Evolutionary conservation across 2,888 invertebrate species (phyloP).

Genomic region (Lysandra bellargus): DNA sequence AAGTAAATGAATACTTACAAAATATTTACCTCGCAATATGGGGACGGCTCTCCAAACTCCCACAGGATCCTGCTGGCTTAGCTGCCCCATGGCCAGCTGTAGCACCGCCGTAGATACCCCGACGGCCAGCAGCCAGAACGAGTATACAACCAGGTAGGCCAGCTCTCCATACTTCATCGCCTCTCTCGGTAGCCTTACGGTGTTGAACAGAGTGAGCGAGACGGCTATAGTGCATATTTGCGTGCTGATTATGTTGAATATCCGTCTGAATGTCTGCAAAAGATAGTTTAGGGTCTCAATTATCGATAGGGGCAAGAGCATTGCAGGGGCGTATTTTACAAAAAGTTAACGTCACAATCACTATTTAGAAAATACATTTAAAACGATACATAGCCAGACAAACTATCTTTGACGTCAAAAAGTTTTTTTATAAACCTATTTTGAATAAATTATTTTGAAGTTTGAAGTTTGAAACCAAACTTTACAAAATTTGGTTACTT

Average conservation of each 20-base stretch:
- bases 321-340: too few species aligned
- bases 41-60: constrained; percentile 85
- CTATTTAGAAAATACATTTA: too few species aligned
- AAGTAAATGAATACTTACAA: not conserved
- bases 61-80: constrained; percentile 84
- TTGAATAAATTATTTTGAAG: too few species aligned
- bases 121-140: constrained; percentile 78
- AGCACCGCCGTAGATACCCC: constrained; percentile 82
- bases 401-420: too few species aligned
- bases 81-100: constrained; percentile 83
- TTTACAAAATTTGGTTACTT: too few species aligned
- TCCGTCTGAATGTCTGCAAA: constrained; percentile 66
- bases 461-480: too few species aligned
- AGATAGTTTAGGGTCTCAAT: too few species aligned
- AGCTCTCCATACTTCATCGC: constrained; percentile 82
- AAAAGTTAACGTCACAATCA: too few species aligned
- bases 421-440: too few species aligned
- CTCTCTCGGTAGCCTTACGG: constrained; percentile 81
- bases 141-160: constrained; percentile 82
- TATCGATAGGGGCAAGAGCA: too few species aligned
- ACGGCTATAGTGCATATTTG: constrained; percentile 81
- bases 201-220: constrained; percentile 81
- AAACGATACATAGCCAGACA: too few species aligned
- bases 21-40: constrained; percentile 80
- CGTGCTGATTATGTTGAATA: constrained; percentile 62